Base-by-base conservation (phyloP, 2,113 vertebrate species). In the Melospiza melodia region DNA sequence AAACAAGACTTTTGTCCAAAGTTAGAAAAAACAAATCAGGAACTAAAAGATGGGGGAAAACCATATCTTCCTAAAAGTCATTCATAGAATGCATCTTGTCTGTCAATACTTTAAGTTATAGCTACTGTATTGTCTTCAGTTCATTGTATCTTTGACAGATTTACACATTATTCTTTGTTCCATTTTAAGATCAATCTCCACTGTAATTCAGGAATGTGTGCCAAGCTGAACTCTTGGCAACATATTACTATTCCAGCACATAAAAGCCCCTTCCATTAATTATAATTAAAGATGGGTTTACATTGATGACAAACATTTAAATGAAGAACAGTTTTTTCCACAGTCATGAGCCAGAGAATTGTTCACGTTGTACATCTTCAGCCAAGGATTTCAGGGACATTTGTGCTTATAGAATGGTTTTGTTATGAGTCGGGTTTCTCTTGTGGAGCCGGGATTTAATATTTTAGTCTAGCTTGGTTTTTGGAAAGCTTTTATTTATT, bases 231-330 rank as follows among this genome's bases (percentile, higher is more conserved):
- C 44, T 79, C 44, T 73, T 92, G 92, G 69, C 84, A 77, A 15
- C 0, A 0, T 61, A 33, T 79, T 80, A n/a, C 46, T n/a, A 75
- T 92, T 88, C 33, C 82, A 96, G 79, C 46, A 80, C 82, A 77
- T 92, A 67, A 91, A 96, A 93, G 15, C 39, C 55, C 55, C 51
- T 69, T 80, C 54, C 57, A 67, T 95, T 93, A 89, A 80, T 90
- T 85, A 66, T 68, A 93, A 88, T 95, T 96, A 94, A 93, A 88
- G 78, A 94, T 89, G 84, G 82, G 61, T 93, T 96, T 97, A 95
- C 43, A 35, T 43, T 71, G 93, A 89, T 95, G 91, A 93, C 93
- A 94, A 90, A 90, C 69, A 93, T 92, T 94, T 95, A 81, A 95
- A 93, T 78, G 41, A 55, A 86, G 89, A 85, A 58, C 17, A 71